phyloP scores from a whole-genome alignment of 1,140 invertebrate genomes.

The Drosophila ficusphila region DNA sequence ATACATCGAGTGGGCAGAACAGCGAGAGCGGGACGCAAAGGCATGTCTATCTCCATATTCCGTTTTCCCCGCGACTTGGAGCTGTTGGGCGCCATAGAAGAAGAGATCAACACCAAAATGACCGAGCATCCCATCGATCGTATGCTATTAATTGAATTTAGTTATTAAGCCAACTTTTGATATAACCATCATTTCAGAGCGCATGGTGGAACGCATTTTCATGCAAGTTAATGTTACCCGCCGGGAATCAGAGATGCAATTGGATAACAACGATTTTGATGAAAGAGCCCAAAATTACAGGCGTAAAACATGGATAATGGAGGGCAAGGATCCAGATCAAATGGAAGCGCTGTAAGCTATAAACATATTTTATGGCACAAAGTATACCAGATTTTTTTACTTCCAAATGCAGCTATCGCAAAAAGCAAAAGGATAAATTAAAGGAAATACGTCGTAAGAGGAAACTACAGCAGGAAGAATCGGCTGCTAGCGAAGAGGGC shows the following conservation, averaged over 20 bases:
- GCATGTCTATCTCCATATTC: slow-evolving; percentile 95
- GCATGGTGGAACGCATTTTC: slow-evolving; percentile 88
- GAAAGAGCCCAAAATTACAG: slow-evolving; percentile 95
- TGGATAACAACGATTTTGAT: slow-evolving; percentile 96
- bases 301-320: slow-evolving; percentile 93
- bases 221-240: slow-evolving; percentile 95
- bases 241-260: slow-evolving; percentile 94
- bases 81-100: slow-evolving; percentile 94
- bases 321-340: slow-evolving; percentile 92
- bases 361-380: no score
- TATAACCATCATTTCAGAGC: slow-evolving; percentile 44
- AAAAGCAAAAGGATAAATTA: slow-evolving; percentile 80
- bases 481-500: slow-evolving; percentile 24
- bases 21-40: slow-evolving; percentile 94
- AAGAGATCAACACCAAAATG: slow-evolving; percentile 93
- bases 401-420: slow-evolving; percentile 56
- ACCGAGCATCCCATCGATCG: slow-evolving; percentile 93
- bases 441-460: slow-evolving; percentile 67
- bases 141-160: slow-evolving; percentile 83
- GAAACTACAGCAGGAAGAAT: slow-evolving; percentile 51
- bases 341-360: slow-evolving; percentile 86
- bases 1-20: slow-evolving; percentile 98
- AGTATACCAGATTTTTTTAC: neutral
- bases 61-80: slow-evolving; percentile 95
- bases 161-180: neutral